phyloP scores from a whole-genome alignment of 2,797 vertebrate genomes.

The Ciconia nigra region DNA sequence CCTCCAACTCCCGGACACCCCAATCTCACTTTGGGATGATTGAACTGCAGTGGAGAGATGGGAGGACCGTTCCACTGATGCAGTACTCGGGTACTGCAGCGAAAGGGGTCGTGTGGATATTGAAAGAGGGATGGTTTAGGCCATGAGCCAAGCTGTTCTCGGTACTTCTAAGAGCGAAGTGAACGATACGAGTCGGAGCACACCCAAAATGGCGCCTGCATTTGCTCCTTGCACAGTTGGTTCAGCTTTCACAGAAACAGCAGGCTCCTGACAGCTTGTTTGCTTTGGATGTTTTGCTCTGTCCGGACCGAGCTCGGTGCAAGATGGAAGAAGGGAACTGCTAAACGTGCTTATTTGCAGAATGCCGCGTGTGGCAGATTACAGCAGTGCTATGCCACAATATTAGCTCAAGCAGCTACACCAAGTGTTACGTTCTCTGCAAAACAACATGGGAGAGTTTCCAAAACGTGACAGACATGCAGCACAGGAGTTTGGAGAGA shows the following conservation, averaged over 20 bases:
- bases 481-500: not conserved
- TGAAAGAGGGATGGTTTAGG: no score
- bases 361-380: fast-evolving
- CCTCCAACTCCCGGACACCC: fast-evolving
- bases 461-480: not conserved
- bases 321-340: not conserved
- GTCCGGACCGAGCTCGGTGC: not conserved
- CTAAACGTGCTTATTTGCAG: not conserved
- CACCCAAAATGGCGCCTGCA: fast-evolving
- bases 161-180: not conserved
- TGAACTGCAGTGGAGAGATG: fast-evolving
- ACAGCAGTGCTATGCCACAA: not conserved
- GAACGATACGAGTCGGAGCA: fast-evolving
- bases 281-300: not conserved
- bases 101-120: fast-evolving
- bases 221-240: not conserved
- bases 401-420: not conserved
- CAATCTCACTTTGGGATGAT: fast-evolving
- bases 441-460: not conserved
- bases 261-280: not conserved
- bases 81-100: not conserved
- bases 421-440: not conserved
- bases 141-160: not conserved
- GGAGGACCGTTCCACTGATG: not conserved
- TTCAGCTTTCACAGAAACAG: not conserved